phyloP scores from a whole-genome alignment of 2,888 invertebrate species.

The Zeuzera pyrina region DNA sequence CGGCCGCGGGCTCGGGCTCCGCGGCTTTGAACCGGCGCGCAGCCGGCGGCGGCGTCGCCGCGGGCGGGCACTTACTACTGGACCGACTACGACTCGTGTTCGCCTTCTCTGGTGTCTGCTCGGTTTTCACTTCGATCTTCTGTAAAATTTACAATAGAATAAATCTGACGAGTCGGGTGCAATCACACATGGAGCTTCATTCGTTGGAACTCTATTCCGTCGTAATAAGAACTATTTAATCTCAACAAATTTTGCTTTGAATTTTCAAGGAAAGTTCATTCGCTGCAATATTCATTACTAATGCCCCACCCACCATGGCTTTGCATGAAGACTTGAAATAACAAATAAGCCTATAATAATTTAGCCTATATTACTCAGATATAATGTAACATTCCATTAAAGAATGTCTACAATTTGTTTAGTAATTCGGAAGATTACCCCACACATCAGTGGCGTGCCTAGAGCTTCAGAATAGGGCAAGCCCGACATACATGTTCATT shows the following conservation, averaged over 20 bases:
- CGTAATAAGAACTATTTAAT: not conserved
- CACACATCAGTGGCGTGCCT: too few relatives aligned
- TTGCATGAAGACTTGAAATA: too few relatives aligned
- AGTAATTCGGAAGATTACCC: too few relatives aligned
- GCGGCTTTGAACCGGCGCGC: constrained; percentile 45
- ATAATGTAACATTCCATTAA: too few relatives aligned
- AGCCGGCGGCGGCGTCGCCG: constrained; percentile 40
- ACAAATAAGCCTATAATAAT: too few relatives aligned
- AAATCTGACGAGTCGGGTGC: too few relatives aligned
- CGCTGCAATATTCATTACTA: not conserved
- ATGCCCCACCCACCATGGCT: too few relatives aligned
- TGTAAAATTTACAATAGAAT: constrained; percentile 18
- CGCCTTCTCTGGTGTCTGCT: constrained; percentile 57
- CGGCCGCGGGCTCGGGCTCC: constrained; percentile 52
- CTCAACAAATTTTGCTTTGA: not conserved
- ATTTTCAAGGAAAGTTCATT: not conserved
- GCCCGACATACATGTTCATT: too few relatives aligned
- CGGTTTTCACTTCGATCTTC: constrained; percentile 65
- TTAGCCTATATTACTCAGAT: too few relatives aligned
- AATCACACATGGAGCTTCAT: constrained; percentile 2
- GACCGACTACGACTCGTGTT: constrained; percentile 30
- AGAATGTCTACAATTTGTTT: too few relatives aligned
- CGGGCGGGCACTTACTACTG: constrained; percentile 39
- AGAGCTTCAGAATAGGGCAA: too few relatives aligned
- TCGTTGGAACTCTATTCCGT: not conserved